Evolutionary conservation across 2,113 vertebrate genomes (phyloP).

Genomic region (Neoarius graeffei): DNA sequence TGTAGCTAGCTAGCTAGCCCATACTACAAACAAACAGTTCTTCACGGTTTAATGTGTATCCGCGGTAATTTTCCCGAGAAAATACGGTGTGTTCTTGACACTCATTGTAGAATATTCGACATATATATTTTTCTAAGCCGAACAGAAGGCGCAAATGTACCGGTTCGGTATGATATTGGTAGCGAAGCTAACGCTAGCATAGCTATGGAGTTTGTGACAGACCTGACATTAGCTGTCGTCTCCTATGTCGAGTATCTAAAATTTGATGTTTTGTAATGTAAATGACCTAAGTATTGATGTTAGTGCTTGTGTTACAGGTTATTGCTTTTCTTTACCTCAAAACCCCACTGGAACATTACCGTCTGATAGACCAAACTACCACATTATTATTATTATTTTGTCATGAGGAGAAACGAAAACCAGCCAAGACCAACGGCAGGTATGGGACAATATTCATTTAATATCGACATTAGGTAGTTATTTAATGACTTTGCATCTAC

Average conservation of each 20-base stretch:
- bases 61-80: not conserved
- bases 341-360: not conserved
- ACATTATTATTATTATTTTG: slow-evolving; percentile 45
- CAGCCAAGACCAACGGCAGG: slow-evolving; percentile 59
- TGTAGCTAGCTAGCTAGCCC: not conserved
- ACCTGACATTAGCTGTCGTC: not conserved
- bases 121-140: not conserved
- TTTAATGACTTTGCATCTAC: not conserved
- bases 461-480: not conserved
- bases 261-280: not conserved
- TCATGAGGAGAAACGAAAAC: slow-evolving; percentile 66
- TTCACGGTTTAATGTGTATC: not conserved
- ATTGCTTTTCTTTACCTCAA: not conserved
- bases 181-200: not conserved
- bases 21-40: not conserved
- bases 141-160: not conserved
- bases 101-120: not conserved
- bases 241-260: too few relatives aligned
- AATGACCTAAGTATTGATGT: not conserved
- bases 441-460: slow-evolving; percentile 29
- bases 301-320: not conserved
- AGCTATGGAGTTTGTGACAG: not conserved
- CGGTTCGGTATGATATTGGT: not conserved
- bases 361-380: not conserved
- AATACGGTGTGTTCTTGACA: not conserved